Evolutionary conservation across 2,888 invertebrate genomes (phyloP).

Genomic region (Oegoconia quadripuncta): DNA sequence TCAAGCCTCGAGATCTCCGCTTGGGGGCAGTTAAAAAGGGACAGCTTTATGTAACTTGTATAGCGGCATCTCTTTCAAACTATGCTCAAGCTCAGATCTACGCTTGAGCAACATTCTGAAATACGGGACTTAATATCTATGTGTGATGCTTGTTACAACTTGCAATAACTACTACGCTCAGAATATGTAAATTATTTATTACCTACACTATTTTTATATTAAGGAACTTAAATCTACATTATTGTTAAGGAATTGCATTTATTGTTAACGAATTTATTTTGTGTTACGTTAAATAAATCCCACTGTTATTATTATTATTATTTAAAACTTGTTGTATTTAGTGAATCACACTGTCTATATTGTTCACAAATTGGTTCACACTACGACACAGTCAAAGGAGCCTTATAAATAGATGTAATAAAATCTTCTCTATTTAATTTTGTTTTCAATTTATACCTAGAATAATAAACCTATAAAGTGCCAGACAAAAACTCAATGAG

Average conservation of each 20-base stretch:
- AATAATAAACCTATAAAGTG: too few species aligned
- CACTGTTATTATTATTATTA: conserved; percentile 41
- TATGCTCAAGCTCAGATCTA: too few species aligned
- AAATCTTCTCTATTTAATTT: conserved; percentile 33
- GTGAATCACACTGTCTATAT: conserved; percentile 33
- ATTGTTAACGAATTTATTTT: conserved; percentile 75
- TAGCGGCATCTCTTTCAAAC: too few species aligned
- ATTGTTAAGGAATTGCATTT: conserved; percentile 57
- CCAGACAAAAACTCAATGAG: too few species aligned
- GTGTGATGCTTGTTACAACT: too few species aligned
- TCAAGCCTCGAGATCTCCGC: too few species aligned
- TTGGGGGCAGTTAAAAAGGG: too few species aligned
- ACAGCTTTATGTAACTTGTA: too few species aligned
- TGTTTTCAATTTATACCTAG: conserved; percentile 10
- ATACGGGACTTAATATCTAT: conserved; percentile 42
- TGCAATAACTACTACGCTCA: too few species aligned
- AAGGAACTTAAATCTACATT: conserved; percentile 30
- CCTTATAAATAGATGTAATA: conserved; percentile 46
- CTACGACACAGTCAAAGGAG: conserved; percentile 36
- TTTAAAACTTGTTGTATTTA: conserved; percentile 35
- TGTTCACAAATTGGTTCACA: conserved; percentile 24
- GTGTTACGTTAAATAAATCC: conserved; percentile 44
- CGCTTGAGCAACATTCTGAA: too few species aligned
- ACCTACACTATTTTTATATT: conserved; percentile 49
- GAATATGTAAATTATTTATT: conserved; percentile 36